A percentile compares a stretch with the other conserved stretches of the same genome.
phyloP scores from a whole-genome alignment of 2,113 vertebrate species.

The Gallinago paraguaiae region DNA sequence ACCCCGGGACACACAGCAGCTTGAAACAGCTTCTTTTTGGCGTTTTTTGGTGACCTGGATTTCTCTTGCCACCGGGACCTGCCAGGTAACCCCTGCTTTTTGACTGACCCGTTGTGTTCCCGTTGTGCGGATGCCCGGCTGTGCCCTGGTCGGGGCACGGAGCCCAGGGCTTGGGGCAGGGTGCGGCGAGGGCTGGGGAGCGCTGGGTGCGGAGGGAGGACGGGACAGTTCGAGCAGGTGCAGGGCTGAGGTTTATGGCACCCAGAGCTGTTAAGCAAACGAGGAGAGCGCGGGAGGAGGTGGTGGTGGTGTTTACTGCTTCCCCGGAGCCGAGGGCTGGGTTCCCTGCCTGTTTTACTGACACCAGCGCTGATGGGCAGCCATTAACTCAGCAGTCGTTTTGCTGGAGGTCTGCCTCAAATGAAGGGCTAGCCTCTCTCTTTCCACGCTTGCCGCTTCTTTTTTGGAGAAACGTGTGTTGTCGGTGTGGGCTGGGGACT shows the following conservation, averaged over 20 bases:
- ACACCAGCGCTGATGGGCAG: not conserved
- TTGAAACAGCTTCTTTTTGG: not conserved
- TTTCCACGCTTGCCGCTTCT: not conserved
- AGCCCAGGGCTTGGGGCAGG: rapidly evolving
- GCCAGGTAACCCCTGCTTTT: not conserved
- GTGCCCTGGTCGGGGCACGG: not conserved
- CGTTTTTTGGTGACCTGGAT: not conserved
- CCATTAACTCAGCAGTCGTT: not conserved
- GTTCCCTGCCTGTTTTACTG: not conserved
- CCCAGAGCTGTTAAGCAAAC: not conserved
- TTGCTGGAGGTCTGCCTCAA: not conserved
- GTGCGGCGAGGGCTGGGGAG: rapidly evolving
- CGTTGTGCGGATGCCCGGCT: rapidly evolving
- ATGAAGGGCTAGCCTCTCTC: not conserved
- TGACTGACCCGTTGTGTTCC: not conserved
- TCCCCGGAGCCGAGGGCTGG: not conserved
- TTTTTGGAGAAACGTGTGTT: rapidly evolving
- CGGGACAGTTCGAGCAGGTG: rapidly evolving
- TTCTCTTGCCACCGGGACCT: not conserved
- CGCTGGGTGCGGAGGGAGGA: not conserved
- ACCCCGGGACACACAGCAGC: rapidly evolving
- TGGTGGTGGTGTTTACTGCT: not conserved
- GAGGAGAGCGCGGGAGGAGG: not conserved
- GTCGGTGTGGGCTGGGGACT: rapidly evolving
- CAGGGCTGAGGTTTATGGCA: not conserved